Evolutionary conservation across 2,888 invertebrate genomes (phyloP), one percentile per base, ranked within the genome.

Genomic region (Microdon myrmicae): DNA sequence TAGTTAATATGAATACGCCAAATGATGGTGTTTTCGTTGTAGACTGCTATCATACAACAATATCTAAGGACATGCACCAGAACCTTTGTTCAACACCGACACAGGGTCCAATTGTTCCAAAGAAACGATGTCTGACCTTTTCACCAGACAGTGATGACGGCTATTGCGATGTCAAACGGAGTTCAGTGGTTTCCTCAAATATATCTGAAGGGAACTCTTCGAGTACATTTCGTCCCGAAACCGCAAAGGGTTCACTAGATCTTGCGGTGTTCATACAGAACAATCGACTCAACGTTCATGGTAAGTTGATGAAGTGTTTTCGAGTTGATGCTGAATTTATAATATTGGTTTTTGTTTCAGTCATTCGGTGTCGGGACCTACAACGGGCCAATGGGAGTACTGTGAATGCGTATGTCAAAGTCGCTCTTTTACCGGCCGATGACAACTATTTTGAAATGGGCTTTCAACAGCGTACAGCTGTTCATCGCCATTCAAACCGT

Each of bases 341-440:
- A n/a, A 4, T n/a, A 8, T 32, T 29, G 17, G 38, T 14, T 17
- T n/a, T 32, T 12, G 1, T 84, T 84, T 45, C 83, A 92, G 92
- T 92, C 70, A 86, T 90, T 72, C 84, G 89, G 71, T 92, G 91
- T 76, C 85, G 85, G 73, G 90, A 90, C 75, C 82, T 92, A 67
- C 84, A 86, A 70, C 83, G 89, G 68, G 77, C 84, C 9, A 84
- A 85, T 74, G 89, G 87, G 34, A 67, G 72, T 38, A 87, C 85
- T 70, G 86, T 90, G 67, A 90, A 91, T 78, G 91, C 92, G 60
- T 92, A 92, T 78, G 90, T 91, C 14, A 92, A 91, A 84, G 90
- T 89, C 17, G 71, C 76, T 0, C 56, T 78, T n/a, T 67, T 72
- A 16, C 59, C 58, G 1, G 26, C 35, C n/a, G 41, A 43, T 17